Conservation (phyloP, 2,797 vertebrate genomes). For the Mareca strepera region DNA sequence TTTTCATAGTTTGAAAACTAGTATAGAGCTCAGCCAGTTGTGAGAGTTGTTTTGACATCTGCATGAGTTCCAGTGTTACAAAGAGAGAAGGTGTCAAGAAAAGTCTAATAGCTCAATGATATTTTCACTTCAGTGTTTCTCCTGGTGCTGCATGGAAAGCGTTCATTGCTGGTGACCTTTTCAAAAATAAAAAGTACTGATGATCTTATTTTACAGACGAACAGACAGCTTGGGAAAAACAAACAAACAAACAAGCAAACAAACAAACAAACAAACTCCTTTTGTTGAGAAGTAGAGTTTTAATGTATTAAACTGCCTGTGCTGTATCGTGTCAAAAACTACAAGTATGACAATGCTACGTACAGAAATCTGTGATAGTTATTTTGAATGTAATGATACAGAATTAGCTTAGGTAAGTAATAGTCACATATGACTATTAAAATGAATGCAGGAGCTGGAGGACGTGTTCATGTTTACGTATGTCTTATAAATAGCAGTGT, state of each 20-base stretch:
- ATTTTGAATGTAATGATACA: background rate
- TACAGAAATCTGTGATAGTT: background rate
- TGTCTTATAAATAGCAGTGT: background rate
- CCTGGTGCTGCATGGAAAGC: background rate
- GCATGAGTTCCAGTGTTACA: background rate
- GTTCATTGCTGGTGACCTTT: slow-evolving; percentile 4
- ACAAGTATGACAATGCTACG: background rate
- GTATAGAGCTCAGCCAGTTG: background rate
- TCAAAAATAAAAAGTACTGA: background rate
- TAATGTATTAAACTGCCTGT: background rate
- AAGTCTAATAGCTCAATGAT: background rate
- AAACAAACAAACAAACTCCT: background rate
- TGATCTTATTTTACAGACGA: background rate
- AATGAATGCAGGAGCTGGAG: background rate
- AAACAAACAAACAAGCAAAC: too few species aligned
- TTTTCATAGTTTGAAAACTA: background rate
- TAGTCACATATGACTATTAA: background rate
- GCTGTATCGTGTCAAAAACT: background rate
- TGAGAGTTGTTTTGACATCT: background rate
- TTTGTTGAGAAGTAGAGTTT: background rate
- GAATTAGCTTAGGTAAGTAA: background rate
- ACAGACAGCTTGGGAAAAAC: background rate
- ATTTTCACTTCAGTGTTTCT: background rate
- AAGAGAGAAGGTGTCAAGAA: background rate
- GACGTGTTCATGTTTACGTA: accelerated